phyloP scores from a whole-genome alignment of 2,113 vertebrate genomes.

The Halcyon senegalensis region DNA sequence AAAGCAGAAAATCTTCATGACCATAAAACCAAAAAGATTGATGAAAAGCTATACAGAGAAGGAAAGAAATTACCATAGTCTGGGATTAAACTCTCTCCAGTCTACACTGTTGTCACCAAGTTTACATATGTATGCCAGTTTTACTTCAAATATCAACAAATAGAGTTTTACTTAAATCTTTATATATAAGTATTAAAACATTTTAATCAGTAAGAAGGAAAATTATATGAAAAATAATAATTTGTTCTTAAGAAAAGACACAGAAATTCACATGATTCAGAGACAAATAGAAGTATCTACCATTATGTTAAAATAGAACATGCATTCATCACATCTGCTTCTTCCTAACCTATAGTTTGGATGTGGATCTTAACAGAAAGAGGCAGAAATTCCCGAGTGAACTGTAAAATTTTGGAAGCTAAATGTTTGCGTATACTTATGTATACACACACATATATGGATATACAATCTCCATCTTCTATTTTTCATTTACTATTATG shows the following conservation, averaged over 20 bases:
- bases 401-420: not conserved
- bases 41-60: not conserved
- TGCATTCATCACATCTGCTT: not conserved
- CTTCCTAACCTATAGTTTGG: not conserved
- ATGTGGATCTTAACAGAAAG: not conserved
- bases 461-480: not conserved
- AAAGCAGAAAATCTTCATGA: not conserved
- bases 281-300: not conserved
- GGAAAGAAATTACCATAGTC: not conserved
- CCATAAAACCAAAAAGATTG: not conserved
- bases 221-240: not conserved
- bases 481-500: conserved; percentile 29
- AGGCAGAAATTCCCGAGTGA: not conserved
- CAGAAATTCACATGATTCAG: not conserved
- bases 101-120: not conserved
- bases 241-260: not conserved
- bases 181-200: not conserved
- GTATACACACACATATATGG: not conserved
- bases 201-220: not conserved
- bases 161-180: not conserved
- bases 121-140: not conserved
- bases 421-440: not conserved
- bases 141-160: not conserved
- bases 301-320: not conserved
- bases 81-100: not conserved